phyloP scores from a whole-genome alignment of 1,140 invertebrate species.

The Augochlora pura region DNA sequence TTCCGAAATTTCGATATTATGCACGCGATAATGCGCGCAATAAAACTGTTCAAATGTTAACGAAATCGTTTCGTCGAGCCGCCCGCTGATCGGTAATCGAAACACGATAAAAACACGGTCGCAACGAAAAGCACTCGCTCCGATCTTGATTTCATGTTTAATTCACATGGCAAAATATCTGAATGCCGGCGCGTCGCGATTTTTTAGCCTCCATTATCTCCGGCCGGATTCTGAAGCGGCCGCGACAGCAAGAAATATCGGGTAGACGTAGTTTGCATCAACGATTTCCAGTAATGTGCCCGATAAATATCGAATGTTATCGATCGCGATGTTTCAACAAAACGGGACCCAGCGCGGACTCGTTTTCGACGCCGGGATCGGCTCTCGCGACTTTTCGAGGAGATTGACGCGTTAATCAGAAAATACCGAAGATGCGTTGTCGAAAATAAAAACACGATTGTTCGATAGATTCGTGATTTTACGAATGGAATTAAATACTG shows the following conservation, averaged over 20 bases:
- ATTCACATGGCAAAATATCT: conserved; percentile 14
- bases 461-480: background rate
- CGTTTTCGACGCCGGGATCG: background rate
- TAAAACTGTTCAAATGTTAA: background rate
- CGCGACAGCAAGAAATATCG: conserved; percentile 23
- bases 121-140: background rate
- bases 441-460: background rate
- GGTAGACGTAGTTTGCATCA: conserved; percentile 16
- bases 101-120: background rate
- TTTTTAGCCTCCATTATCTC: conserved; percentile 29
- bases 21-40: too few species aligned
- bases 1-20: too few species aligned
- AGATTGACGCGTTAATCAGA: background rate
- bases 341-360: background rate
- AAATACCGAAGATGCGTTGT: background rate
- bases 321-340: conserved; percentile 5
- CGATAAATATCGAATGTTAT: conserved; percentile 40
- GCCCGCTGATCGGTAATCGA: background rate
- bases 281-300: conserved; percentile 32
- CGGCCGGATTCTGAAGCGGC: conserved; percentile 9
- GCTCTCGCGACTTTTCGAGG: too few species aligned
- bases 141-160: conserved; percentile 34
- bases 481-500: background rate
- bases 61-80: background rate
- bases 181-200: background rate